Base-by-base conservation (phyloP, 2,888 invertebrate genomes). In the Leptinotarsa peninsularis region DNA sequence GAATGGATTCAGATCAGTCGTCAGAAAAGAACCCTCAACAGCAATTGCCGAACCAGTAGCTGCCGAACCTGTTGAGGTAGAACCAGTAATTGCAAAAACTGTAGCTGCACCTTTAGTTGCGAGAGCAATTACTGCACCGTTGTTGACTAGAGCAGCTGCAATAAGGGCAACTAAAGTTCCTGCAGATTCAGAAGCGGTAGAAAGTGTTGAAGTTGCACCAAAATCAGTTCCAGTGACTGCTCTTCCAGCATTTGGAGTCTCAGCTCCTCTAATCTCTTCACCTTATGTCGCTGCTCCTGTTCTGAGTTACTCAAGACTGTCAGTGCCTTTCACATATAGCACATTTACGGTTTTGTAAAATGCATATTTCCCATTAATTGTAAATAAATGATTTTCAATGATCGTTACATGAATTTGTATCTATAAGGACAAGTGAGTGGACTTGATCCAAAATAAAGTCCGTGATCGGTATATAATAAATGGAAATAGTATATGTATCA, bases 1-100 rank as follows among this genome's bases (percentile, higher is more conserved):
- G 74, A 92, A 92, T 82, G 92, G 92, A 4, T 93, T 93, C 88
- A 93, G 92, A 86, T 92, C 92, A 15, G 90, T 93, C 60, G 93
- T 93, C 0, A 92, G 92, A 87, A 92, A 91, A 83, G 91, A 91
- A 72, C 92, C 92, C 0, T 83, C 86, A 77, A 73, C 71, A 4
- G 89, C 89, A 5, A 81, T 83, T 2, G 78, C 79, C 23, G 76
- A 72, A 69, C 21, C 74, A 54, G 66, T 75, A 21, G 67, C 71
- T 17, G 67, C 75, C 17, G 72, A 75, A 54, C 49, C 73, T 15
- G 67, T 66, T 7, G 63, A 70, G 10, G 67, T 60, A 3, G 60
- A 75, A 49, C 70, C 73, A n/a, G 18, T 58, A 7, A 15, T 50
- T 17, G 72, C 67, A 14, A 72, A 67, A 27, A 43, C 33, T 27